Evolutionary conservation across 1,140 invertebrate species (phyloP).

Genomic region (Coelopa frigida): DNA sequence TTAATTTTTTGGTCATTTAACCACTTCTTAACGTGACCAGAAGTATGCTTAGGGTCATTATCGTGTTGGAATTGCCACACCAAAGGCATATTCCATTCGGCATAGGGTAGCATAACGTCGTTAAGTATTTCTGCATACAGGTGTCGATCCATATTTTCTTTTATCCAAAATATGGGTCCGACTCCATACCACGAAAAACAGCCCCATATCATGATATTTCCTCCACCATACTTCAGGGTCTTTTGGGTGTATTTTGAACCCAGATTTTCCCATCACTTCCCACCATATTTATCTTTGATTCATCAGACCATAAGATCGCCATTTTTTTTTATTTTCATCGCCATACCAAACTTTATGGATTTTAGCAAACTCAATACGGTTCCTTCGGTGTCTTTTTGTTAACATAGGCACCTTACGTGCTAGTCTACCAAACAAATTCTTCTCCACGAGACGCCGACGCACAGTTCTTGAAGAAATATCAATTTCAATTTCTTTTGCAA

Average conservation of each 20-base stretch:
- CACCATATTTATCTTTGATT: slow-evolving; percentile 12
- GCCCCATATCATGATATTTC: slow-evolving; percentile 21
- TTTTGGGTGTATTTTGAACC: slow-evolving; percentile 17
- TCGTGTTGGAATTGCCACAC: slow-evolving; percentile 26
- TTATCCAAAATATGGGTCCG: slow-evolving; percentile 17
- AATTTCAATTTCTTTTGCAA: too few relatives aligned
- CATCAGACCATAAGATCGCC: slow-evolving; percentile 12
- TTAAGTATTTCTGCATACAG: slow-evolving; percentile 20
- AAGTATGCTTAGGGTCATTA: slow-evolving; percentile 30
- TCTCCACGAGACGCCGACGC: too few relatives aligned
- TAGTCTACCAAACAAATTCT: too few relatives aligned
- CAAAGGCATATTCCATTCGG: slow-evolving; percentile 22
- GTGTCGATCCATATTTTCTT: slow-evolving; percentile 17
- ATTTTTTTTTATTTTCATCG: slow-evolving; percentile 10
- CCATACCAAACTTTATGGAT: slow-evolving; percentile 6
- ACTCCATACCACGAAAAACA: slow-evolving; percentile 21
- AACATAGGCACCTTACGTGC: too few relatives aligned
- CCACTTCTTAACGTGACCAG: slow-evolving; percentile 15
- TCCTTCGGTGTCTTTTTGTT: slow-evolving; percentile 1
- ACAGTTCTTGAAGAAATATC: too few relatives aligned
- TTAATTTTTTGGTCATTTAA: slow-evolving; percentile 16
- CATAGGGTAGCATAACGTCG: slow-evolving; percentile 21
- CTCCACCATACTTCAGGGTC: slow-evolving; percentile 26
- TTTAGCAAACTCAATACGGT: slow-evolving; percentile 5
- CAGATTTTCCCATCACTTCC: slow-evolving; percentile 12